These are phyloP conservation scores for Diloba caeruleocephala DNA, from an alignment of 2,888 invertebrate genomes.

Conservation along the genomic window DNA sequence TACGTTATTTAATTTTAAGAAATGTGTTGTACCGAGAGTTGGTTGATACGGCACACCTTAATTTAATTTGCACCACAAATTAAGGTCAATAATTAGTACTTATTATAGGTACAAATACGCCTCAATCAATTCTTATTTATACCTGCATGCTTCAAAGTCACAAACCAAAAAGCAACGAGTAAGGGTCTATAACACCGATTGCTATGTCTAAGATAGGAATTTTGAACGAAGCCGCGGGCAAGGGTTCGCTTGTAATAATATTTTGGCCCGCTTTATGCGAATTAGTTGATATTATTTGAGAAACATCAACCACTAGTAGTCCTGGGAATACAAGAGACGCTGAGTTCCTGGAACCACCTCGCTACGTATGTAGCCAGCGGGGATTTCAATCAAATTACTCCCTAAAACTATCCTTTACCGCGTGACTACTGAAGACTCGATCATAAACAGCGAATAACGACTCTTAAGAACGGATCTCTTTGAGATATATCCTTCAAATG, in stretches of 20 bases:
- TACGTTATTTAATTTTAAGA: too few species aligned
- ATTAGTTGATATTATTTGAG: slow-evolving; percentile 52
- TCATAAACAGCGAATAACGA: slow-evolving; percentile 47
- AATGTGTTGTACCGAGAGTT: too few species aligned
- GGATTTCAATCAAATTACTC: slow-evolving; percentile 59
- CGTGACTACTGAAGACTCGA: slow-evolving; percentile 60
- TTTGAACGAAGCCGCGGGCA: slow-evolving; percentile 36
- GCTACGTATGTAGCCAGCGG: slow-evolving; percentile 55
- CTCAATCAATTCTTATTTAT: background rate
- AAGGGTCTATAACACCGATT: slow-evolving; percentile 12
- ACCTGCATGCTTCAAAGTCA: slow-evolving; percentile 1
- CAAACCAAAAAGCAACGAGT: slow-evolving; percentile 9
- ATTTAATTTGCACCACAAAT: background rate
- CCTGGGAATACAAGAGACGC: slow-evolving; percentile 47
- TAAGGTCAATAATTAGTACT: background rate
- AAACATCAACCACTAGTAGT: slow-evolving; percentile 49
- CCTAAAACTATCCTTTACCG: slow-evolving; percentile 58
- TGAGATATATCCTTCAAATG: slow-evolving; percentile 12
- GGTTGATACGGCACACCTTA: too few species aligned
- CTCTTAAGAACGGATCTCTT: slow-evolving; percentile 21
- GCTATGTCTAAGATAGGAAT: slow-evolving; percentile 17
- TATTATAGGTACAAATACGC: background rate
- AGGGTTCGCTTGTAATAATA: slow-evolving; percentile 46
- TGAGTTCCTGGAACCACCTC: slow-evolving; percentile 41
- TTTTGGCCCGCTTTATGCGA: slow-evolving; percentile 49